phyloP scores from a whole-genome alignment of 1,140 invertebrate species.

The Drosophila pallidifrons region DNA sequence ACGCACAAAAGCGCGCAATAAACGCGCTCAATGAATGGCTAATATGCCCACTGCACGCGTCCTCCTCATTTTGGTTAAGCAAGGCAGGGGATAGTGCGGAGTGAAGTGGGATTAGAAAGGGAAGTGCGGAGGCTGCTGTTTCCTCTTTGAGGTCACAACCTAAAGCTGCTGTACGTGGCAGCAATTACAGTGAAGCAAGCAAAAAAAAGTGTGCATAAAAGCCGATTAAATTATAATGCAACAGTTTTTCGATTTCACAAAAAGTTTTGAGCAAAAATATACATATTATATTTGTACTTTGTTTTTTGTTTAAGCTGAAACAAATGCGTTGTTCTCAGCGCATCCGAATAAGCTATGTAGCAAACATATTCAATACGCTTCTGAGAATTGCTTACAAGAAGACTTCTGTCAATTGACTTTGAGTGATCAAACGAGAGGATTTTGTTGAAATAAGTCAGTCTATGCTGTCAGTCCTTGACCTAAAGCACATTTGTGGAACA shows the following conservation, averaged over 20 bases:
- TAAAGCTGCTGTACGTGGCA: slow-evolving; percentile 39
- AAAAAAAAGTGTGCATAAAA: slow-evolving; percentile 32
- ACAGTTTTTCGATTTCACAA: too few relatives aligned
- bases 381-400: too few relatives aligned
- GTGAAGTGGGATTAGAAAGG: not conserved
- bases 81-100: not conserved
- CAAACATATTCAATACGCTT: too few relatives aligned
- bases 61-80: not conserved
- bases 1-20: slow-evolving; percentile 74
- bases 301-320: not conserved
- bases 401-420: too few relatives aligned
- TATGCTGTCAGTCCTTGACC: too few relatives aligned
- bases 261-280: too few relatives aligned
- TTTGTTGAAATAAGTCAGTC: too few relatives aligned
- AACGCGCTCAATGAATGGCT: slow-evolving; percentile 78
- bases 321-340: not conserved
- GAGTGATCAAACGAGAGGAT: too few relatives aligned
- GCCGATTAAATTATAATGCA: slow-evolving; percentile 31
- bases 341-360: too few relatives aligned
- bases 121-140: slow-evolving; percentile 6
- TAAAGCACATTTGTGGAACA: too few relatives aligned
- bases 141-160: slow-evolving; percentile 27
- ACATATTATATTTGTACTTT: too few relatives aligned
- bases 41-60: slow-evolving; percentile 71
- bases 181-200: slow-evolving; percentile 41